Percentiles rank a stretch among this genome's conserved stretches.
Evolutionary conservation across 2,797 vertebrate genomes (phyloP).

Genomic region (Acipenser transmontanus): DNA sequence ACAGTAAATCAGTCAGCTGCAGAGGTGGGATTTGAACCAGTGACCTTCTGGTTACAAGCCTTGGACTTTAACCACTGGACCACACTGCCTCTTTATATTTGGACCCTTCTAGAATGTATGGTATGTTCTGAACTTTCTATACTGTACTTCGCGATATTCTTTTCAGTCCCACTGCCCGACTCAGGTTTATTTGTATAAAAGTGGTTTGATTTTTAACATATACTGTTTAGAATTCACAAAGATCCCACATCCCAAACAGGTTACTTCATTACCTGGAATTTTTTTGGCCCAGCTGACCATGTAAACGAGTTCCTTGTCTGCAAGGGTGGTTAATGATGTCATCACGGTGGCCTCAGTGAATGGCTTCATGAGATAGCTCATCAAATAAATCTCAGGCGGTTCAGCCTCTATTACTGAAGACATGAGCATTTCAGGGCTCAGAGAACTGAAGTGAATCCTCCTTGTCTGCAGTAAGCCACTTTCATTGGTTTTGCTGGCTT

Average conservation of each 20-base stretch:
- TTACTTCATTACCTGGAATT: slow-evolving; percentile 73
- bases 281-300: slow-evolving; percentile 99
- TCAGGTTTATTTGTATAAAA: neutral
- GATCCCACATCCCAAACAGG: no score
- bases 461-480: slow-evolving; percentile 30
- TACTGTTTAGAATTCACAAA: no score
- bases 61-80: no score
- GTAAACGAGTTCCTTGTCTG: slow-evolving; percentile 88
- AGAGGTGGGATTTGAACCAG: no score
- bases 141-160: no score
- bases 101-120: no score
- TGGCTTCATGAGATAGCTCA: slow-evolving; percentile 77
- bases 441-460: slow-evolving; percentile 38
- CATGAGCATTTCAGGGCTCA: slow-evolving; percentile 83
- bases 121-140: no score
- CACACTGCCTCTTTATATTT: no score
- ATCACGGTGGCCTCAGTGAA: slow-evolving; percentile 93
- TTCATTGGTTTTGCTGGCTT: slow-evolving; percentile 36
- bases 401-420: slow-evolving; percentile 82
- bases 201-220: neutral
- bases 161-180: no score
- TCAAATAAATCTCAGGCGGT: slow-evolving; percentile 79
- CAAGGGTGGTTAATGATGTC: slow-evolving; percentile 94
- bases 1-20: no score
- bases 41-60: no score